Base-by-base conservation (phyloP, 2,797 vertebrate species). In the Remorina albescens region DNA sequence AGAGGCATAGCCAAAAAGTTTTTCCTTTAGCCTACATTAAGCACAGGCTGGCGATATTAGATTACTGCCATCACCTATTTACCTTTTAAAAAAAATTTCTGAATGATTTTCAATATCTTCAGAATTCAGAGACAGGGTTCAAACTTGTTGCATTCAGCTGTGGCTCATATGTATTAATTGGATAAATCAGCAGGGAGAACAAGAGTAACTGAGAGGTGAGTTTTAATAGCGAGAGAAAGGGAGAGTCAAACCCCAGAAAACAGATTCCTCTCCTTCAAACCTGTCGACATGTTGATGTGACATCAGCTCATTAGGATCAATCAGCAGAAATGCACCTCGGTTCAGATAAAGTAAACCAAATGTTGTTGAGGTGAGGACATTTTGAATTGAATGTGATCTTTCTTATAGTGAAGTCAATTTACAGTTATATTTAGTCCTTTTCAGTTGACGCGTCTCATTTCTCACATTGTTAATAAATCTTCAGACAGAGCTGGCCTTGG, bases 61-160 rank as follows among this genome's bases (percentile, higher is more conserved):
- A 30, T n/a, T n/a, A n/a, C n/a, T n/a, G n/a, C n/a, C n/a, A 30
- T 47, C 4, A 12, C 64, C 59, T 23, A 26, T 61, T 23, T 68
- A 57, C 59, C 30, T 46, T n/a, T 68, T 42, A n/a, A n/a, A n/a
- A n/a, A n/a, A n/a, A 51, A 13, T 32, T 10, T 77, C 46, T 59
- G 28, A 71, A 75, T 80, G 50, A 46, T 21, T 70, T 21, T 61
- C 12, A 51, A 1, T 12, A 16, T 67, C 37, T 1, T 60, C 21
- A 6, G n/a, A 67, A 8, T n/a, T 46, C 44, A 32, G 8, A 36
- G 44, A 49, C 36, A 37, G 8, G 47, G 21, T 39, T 46, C 61
- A 71, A 75, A 67, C 49, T 53, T 49, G 47, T 50, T 74, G 51
- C 39, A 16, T 71, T 67, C 39, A 60, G 59, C 63, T 23, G 18